Base-by-base conservation (phyloP, 2,888 invertebrate species). In the Rotaria macrura region DNA sequence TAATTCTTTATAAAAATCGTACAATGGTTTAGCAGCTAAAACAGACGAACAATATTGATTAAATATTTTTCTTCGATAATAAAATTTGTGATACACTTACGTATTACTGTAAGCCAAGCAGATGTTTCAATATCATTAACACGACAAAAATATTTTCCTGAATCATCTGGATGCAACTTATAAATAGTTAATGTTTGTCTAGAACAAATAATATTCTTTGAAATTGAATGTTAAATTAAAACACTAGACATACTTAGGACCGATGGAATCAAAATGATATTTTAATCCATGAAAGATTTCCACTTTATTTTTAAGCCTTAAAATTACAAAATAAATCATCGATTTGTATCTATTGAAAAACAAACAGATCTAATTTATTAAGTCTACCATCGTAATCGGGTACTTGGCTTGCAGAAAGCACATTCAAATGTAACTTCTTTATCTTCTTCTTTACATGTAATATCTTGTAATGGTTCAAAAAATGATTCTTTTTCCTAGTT, bases 261-360 rank as follows among this genome's bases (percentile, higher is more conserved):
- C 95, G 90, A 97, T 96, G 89, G 94, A 94, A 89, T 94, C 94
- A 87, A 99, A 95, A 92, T 98, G 97, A 91, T 95, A 98, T 92
- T 97, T 99, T 86, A 96, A 94, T 88, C 98, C 96, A 87, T 95
- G 93, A 92, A 98, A 98, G 85, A 97, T 92, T 93, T 98, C 97
- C 95, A 96, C 89, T 87, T 92, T 92, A 88, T 91, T 91, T 88
- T 92, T 92, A 88, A 90, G 91, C 91, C 91, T 91, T 25, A 54
- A n/a, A n/a, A n/a, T n/a, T n/a, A n/a, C n/a, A 25, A 25, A 7
- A 54, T 9, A 6, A 54, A 49, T 49, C 17, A 14, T 49, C 14
- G 17, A 49, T 49, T 49, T 49, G 3, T 49, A 17, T 49, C 17
- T 49, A 17, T 23, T 5, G 17, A 34, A 43, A 25, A 79, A 40